Base-by-base conservation (phyloP, 2,113 vertebrate species). In the Corvus moneduloides region DNA sequence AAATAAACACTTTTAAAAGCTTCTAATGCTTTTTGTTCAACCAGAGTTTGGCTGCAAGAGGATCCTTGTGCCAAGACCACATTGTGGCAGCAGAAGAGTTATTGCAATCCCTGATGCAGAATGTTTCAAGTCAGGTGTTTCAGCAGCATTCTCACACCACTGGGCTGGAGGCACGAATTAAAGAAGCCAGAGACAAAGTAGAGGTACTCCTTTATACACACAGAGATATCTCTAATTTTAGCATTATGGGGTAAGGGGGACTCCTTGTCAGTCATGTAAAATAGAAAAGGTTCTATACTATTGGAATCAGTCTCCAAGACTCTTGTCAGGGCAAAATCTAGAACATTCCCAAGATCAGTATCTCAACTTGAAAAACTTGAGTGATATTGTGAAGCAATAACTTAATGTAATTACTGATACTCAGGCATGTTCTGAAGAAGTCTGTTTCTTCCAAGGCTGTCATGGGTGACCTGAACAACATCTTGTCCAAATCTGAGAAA, bases 21-120 rank as follows among this genome's bases (percentile, higher is more conserved):
- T 92, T 91, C 35, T 96, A 32, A 96, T 89, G 35, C 11, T 69
- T 83, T 85, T 97, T 89, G 23, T 80, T 96, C 89, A 88, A 54
- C 6, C 89, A 99, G 99, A 94, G 86, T 37, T 95, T 99, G 81
- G 98, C 98, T 96, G 98, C 98, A 58, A 98, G 98, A 61, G 98
- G 98, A 56, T 90, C 98, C 27, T 98, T 98, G 44, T 98, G 98
- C 39, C 98, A 98, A 92, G 98, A 99, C 7, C 98, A 98, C 90
- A 94, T 99, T 74, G 98, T 98, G 80, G 98, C 98, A 93, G 98
- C 98, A 55, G 98, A 99, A 91, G 98, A 99, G 91, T 96, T 97
- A 35, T 48, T 99, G 74, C 98, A 99, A 71, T 96, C 98, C 88
- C 96, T 98, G 95, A 90, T 94, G 17, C 97, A 98, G 51, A 97